phyloP scores from a whole-genome alignment of 1,140 invertebrate genomes.

The Gonioctena quinquepunctata region DNA sequence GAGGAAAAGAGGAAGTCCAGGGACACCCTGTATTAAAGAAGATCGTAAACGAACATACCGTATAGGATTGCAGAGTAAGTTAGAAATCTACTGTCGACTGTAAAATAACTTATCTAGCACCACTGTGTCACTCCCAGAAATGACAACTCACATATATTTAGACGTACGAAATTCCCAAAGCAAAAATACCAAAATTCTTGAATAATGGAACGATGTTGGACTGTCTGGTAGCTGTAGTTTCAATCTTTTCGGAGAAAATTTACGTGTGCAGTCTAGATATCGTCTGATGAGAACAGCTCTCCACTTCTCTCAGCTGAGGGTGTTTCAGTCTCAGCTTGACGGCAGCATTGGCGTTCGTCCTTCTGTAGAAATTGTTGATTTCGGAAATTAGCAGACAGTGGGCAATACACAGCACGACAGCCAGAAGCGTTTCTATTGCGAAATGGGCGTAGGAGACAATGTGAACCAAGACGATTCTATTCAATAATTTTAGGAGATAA shows the following conservation, averaged over 20 bases:
- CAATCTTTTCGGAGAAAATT: conserved; percentile 28
- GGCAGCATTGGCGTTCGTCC: conserved; percentile 29
- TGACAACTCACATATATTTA: too few relatives aligned
- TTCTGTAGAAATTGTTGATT: conserved; percentile 30
- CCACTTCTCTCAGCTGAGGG: conserved; percentile 8
- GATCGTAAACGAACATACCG: too few relatives aligned
- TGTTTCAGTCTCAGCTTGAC: conserved; percentile 26
- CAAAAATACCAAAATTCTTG: too few relatives aligned
- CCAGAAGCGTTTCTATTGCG: conserved; percentile 32
- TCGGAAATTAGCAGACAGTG: conserved; percentile 33
- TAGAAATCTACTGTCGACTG: too few relatives aligned
- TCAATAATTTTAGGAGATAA: conserved; percentile 30
- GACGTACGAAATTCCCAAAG: too few relatives aligned
- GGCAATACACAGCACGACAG: conserved; percentile 27
- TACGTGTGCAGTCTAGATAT: conserved; percentile 24
- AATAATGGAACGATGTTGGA: background rate
- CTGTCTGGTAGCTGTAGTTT: conserved; percentile 18
- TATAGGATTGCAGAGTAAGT: too few relatives aligned
- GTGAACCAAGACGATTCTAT: conserved; percentile 30
- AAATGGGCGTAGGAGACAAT: conserved; percentile 32
- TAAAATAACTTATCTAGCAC: too few relatives aligned
- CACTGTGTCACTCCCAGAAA: too few relatives aligned
- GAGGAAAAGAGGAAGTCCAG: too few relatives aligned
- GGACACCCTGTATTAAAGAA: too few relatives aligned
- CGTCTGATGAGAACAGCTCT: conserved; percentile 26